Conservation (phyloP, 2,113 vertebrate species). For the Xyrauchen texanus region DNA sequence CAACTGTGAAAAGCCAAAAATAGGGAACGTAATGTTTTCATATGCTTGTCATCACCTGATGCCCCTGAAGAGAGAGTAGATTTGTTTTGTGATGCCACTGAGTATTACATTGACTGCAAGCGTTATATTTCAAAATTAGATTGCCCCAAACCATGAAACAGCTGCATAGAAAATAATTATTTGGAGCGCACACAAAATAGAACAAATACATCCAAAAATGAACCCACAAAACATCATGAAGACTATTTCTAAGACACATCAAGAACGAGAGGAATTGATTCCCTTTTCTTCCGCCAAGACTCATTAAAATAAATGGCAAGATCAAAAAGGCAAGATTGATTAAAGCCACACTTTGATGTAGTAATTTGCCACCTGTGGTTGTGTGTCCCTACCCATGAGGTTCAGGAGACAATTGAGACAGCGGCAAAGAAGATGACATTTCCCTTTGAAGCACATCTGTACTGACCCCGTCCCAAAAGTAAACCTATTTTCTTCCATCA, state of each 20-base stretch:
- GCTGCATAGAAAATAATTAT: conserved; percentile 32
- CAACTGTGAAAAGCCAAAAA: conserved; percentile 1
- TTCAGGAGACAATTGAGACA: conserved; percentile 31
- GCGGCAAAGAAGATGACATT: conserved; percentile 38
- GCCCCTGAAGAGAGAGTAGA: conserved; percentile 27
- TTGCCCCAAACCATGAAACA: conserved; percentile 10
- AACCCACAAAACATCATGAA: conserved; percentile 37
- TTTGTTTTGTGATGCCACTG: conserved; percentile 20
- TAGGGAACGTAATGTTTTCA: conserved; percentile 19
- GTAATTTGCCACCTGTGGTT: conserved; percentile 52
- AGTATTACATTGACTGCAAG: conserved; percentile 23
- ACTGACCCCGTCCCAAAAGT: conserved; percentile 24
- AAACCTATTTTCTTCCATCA: conserved; percentile 40
- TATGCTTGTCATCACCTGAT: conserved; percentile 38
- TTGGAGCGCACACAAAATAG: neutral
- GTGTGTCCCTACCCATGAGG: conserved; percentile 48
- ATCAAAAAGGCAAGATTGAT: conserved; percentile 57
- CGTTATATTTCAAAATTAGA: conserved; percentile 37
- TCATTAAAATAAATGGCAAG: conserved; percentile 58
- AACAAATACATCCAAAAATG: conserved; percentile 19
- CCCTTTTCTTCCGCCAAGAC: conserved; percentile 47
- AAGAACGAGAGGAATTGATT: conserved; percentile 47
- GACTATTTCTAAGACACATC: conserved; percentile 33
- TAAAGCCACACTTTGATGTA: conserved; percentile 56
- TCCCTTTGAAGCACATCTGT: conserved; percentile 53